Evolutionary conservation across 2,888 invertebrate genomes (phyloP).

Genomic region (Melinopterus prodromus): DNA sequence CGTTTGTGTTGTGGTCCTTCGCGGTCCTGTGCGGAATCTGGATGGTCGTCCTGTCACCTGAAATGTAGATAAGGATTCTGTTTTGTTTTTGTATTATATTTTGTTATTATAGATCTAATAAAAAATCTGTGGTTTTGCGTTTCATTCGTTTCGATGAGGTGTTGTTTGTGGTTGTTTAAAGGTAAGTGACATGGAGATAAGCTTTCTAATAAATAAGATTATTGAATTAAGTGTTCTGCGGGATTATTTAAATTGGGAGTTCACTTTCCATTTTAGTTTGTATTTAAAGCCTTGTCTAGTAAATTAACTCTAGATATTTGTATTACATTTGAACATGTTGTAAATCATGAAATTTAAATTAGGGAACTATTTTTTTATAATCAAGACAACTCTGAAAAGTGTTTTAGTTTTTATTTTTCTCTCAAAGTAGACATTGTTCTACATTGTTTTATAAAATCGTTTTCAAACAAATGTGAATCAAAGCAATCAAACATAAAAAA

Average conservation of each 20-base stretch:
- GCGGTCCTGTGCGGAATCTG: constrained; percentile 24
- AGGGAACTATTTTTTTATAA: too few species aligned
- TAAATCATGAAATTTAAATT: too few species aligned
- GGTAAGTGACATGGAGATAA: constrained; percentile 7
- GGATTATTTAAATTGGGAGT: background rate
- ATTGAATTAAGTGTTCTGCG: background rate
- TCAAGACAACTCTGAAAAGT: too few species aligned
- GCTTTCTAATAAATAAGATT: background rate
- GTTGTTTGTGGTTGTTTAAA: background rate
- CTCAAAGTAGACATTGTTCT: too few species aligned
- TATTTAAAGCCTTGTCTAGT: background rate
- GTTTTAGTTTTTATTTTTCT: too few species aligned
- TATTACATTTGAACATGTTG: too few species aligned
- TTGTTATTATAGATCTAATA: constrained; percentile 25
- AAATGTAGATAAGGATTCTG: constrained; percentile 21
- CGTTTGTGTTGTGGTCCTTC: constrained; percentile 47
- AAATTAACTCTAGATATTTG: background rate
- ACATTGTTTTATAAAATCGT: too few species aligned
- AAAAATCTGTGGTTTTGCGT: constrained; percentile 22
- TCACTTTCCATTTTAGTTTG: background rate
- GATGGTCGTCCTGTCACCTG: constrained; percentile 38
- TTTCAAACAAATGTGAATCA: too few species aligned
- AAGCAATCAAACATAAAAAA: too few species aligned
- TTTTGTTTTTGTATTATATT: background rate
- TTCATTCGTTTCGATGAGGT: constrained; percentile 18